Evolutionary conservation across 2,888 invertebrate species (phyloP).

Genomic region (Heliconius ismenius): DNA sequence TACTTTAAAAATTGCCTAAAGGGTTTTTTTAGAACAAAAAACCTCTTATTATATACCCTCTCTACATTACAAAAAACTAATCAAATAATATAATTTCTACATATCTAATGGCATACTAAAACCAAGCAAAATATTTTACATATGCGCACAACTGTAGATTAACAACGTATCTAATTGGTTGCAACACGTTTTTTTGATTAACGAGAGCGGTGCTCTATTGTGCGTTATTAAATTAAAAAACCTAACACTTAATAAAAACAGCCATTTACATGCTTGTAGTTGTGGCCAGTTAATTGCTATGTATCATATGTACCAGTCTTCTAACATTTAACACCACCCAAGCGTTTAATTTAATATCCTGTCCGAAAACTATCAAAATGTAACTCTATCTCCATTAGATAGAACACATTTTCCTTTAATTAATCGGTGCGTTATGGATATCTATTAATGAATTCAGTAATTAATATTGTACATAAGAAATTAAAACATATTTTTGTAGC

Average conservation of each 20-base stretch:
- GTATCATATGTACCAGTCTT: slow-evolving; percentile 43
- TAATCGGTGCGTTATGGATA: slow-evolving; percentile 27
- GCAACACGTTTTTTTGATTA: slow-evolving; percentile 28
- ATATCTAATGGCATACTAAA: background rate
- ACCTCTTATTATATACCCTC: background rate
- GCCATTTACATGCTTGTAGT: slow-evolving; percentile 36
- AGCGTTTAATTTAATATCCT: slow-evolving; percentile 48
- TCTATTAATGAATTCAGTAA: slow-evolving; percentile 46
- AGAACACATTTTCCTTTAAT: slow-evolving; percentile 6
- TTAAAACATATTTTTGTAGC: slow-evolving; percentile 29
- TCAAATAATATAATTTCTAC: background rate
- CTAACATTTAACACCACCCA: slow-evolving; percentile 54
- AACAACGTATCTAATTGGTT: slow-evolving; percentile 7
- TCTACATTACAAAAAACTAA: background rate
- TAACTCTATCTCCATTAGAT: slow-evolving; percentile 20
- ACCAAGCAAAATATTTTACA: background rate
- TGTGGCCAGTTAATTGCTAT: slow-evolving; percentile 38
- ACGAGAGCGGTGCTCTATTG: slow-evolving; percentile 32
- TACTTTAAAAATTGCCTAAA: too few relatives aligned
- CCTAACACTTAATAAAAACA: slow-evolving; percentile 32
- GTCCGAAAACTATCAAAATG: slow-evolving; percentile 24
- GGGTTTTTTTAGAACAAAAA: background rate
- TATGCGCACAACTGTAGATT: slow-evolving; percentile 5
- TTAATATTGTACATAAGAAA: slow-evolving; percentile 40
- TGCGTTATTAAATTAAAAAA: slow-evolving; percentile 33